Evolutionary conservation across 2,113 vertebrate species (phyloP), one percentile per base, ranked within the genome.

Genomic region (Phasianus colchicus): DNA sequence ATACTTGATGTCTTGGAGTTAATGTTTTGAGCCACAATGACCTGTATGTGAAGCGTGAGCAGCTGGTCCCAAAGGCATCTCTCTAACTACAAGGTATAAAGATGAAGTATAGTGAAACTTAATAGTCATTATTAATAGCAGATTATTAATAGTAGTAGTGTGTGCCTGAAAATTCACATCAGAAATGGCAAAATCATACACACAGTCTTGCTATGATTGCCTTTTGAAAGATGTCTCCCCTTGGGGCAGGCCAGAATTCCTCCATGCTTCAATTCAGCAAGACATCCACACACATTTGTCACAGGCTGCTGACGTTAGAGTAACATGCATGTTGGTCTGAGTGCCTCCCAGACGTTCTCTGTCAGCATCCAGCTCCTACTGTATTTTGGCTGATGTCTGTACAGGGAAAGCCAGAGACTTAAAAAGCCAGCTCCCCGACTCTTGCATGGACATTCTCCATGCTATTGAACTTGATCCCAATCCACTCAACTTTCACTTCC

Each of bases 311-410:
- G 30, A 47, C 30, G 24, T n/a, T 34, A 47, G 3, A 75, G 22
- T 9, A 83, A n/a, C 20, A 36, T 1, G 3, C 5, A 6, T 34
- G 42, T 90, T 74, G 24, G 1, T 47, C 36, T 89, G 24, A 21
- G 5, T 87, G 14, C 29, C 24, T 34, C 47, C 10, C 48, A 48
- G 36, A 64, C 76, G 6, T 30, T 72, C 43, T 67, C 32, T 16
- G 11, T 74, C 21, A 58, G 9, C 8, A 24, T 38, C 40, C 15
- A 80, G 63, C 10, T 57, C 36, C 19, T 32, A 11, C 19, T 4
- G 5, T 1, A 0, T 70, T 80, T 88, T 80, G 34, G 11, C 13
- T 72, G 11, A 36, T 27, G 2, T 2, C 1, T 43, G 0, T 14
- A 47, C 10, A 21, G 9, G 65, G 77, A 76, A 83, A 16, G 11